Evolutionary conservation across 1,140 invertebrate species (phyloP).

Genomic region (Patella vulgata): DNA sequence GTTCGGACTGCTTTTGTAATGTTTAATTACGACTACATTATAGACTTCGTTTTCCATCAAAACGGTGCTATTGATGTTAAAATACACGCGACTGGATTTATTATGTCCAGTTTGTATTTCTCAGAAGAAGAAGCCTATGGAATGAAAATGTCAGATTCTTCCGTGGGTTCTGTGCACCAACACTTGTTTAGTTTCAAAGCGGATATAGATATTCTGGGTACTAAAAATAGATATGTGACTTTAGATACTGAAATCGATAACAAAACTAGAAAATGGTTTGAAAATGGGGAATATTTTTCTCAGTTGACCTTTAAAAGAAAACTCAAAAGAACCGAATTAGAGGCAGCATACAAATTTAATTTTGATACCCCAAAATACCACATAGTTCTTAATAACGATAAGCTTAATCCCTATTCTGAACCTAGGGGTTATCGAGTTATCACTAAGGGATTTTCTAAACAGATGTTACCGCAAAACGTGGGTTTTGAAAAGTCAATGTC

Average conservation of each 20-base stretch:
- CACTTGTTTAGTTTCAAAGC: constrained; percentile 48
- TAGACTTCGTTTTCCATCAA: constrained; percentile 55
- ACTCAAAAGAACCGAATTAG: constrained; percentile 33
- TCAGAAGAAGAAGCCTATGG: constrained; percentile 34
- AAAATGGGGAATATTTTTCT: constrained; percentile 10
- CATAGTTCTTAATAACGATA: constrained; percentile 33
- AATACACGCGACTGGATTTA: constrained; percentile 35
- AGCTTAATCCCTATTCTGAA: constrained; percentile 23
- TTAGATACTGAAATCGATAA: constrained; percentile 33
- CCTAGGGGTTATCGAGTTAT: constrained; percentile 31
- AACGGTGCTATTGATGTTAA: constrained; percentile 49
- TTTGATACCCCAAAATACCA: constrained; percentile 24
- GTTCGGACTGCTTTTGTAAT: constrained; percentile 43
- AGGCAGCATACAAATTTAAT: constrained; percentile 23
- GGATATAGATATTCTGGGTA: constrained; percentile 39
- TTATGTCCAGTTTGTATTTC: constrained; percentile 22
- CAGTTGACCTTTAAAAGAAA: constrained; percentile 30
- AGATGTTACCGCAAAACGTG: constrained; percentile 16
- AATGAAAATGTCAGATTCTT: constrained; percentile 23
- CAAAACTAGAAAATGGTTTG: constrained; percentile 13
- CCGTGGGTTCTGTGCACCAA: constrained; percentile 34
- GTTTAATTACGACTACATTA: constrained; percentile 52
- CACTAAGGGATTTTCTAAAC: constrained; percentile 7
- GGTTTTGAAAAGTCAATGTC: constrained; percentile 28
- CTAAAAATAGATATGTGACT: constrained; percentile 40